Evolutionary conservation across 2,797 vertebrate genomes (phyloP).

Genomic region (Hemitrygon akajei): DNA sequence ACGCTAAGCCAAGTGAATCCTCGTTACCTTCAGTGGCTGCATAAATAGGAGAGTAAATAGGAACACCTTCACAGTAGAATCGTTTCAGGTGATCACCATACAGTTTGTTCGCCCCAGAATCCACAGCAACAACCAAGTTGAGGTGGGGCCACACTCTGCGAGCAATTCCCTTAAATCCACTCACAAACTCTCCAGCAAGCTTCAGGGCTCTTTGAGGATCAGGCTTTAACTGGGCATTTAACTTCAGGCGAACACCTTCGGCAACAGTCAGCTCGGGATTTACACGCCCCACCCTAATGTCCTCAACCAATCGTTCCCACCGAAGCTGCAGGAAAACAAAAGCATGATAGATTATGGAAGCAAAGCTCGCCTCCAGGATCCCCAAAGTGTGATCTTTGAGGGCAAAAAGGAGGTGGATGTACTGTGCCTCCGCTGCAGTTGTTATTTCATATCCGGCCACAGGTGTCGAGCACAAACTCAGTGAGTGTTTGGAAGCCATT

Average conservation of each 20-base stretch:
- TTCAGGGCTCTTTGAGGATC: constrained; percentile 61
- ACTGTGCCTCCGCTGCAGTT: constrained; percentile 58
- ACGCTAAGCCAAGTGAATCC: not conserved
- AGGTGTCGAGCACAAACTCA: constrained; percentile 62
- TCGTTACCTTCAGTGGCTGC: constrained; percentile 68
- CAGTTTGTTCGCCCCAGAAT: constrained; percentile 68
- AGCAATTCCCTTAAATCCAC: constrained; percentile 67
- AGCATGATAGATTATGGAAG: constrained; percentile 65
- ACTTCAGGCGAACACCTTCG: constrained; percentile 46
- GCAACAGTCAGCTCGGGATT: constrained; percentile 56
- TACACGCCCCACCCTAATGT: constrained; percentile 64
- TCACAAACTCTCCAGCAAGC: constrained; percentile 58
- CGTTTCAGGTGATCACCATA: constrained; percentile 66
- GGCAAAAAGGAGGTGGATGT: constrained; percentile 74
- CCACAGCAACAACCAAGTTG: constrained; percentile 70
- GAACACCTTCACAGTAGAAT: constrained; percentile 69
- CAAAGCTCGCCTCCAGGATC: constrained; percentile 70
- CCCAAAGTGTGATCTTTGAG: constrained; percentile 61
- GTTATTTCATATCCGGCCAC: constrained; percentile 53
- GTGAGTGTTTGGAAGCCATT: constrained; percentile 57
- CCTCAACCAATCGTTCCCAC: constrained; percentile 65
- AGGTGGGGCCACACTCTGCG: constrained; percentile 75
- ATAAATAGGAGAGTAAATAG: constrained; percentile 81
- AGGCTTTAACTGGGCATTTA: constrained; percentile 58
- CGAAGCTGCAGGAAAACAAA: constrained; percentile 60